These are phyloP conservation scores for Pygathrix nemaeus DNA, from an alignment of 2,113 vertebrate species.

Conservation along the genomic window DNA sequence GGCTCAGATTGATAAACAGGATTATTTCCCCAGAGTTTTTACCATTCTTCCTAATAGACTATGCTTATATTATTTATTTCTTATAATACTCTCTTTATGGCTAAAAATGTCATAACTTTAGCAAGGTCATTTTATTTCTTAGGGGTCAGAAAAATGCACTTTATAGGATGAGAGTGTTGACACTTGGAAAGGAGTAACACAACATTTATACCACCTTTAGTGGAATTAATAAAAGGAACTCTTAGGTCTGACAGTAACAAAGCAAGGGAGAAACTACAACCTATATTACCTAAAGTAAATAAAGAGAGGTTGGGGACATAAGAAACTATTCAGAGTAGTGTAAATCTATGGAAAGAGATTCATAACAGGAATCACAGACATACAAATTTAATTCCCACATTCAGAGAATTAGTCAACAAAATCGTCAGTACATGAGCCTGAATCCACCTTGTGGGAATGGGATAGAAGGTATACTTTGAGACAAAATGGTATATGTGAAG, in stretches of 20 bases:
- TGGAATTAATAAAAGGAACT: conserved; percentile 6
- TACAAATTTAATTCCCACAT: background rate
- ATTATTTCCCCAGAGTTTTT: conserved; percentile 3
- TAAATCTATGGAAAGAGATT: background rate
- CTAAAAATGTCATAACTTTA: conserved; percentile 14
- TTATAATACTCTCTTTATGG: background rate
- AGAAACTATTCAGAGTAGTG: background rate
- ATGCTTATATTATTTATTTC: background rate
- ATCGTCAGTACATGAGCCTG: background rate
- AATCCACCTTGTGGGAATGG: background rate
- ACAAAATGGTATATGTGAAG: background rate
- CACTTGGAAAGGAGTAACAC: background rate
- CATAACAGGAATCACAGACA: background rate
- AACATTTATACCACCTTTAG: background rate
- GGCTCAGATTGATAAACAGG: background rate
- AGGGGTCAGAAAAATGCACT: background rate
- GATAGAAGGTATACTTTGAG: background rate
- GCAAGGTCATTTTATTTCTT: conserved; percentile 49
- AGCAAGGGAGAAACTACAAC: background rate
- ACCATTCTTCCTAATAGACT: background rate
- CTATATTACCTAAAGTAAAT: background rate
- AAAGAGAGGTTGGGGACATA: background rate
- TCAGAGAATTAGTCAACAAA: background rate
- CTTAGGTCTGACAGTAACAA: background rate
- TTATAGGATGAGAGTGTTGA: background rate